Evolutionary conservation across 2,888 invertebrate species (phyloP), one percentile per base, ranked within the genome.

Genomic region (Lagria hirta): DNA sequence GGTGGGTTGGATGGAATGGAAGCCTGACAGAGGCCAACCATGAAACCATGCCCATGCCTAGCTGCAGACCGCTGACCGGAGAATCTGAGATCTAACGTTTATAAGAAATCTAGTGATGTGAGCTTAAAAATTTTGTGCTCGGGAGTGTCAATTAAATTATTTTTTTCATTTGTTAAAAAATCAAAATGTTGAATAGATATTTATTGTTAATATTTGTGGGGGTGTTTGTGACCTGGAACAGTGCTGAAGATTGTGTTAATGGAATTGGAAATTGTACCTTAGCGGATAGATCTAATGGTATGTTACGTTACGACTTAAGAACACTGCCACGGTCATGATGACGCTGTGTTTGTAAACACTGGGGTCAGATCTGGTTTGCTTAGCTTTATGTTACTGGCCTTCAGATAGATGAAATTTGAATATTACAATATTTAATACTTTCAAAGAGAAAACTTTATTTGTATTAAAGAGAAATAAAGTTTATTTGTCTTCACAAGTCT

Each of bases 41-140:
- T 45, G 44, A 42, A 43, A 49, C 38, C 44, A 45, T 45, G 44
- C 37, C 41, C 45, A 35, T 34, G 21, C 22, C 43, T 46, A 43
- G 47, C 27, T 45, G 43, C 41, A 51, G 57, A 58, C 55, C 54
- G 58, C 56, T 57, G 57, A 57, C 57, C 59, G 57, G 51, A n/a
- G n/a, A n/a, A n/a, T 51, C 52, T 50, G 53, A 46, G 42, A 42
- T 42, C 46, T 27, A 45, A 20, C 44, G 40, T 34, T 43, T 37
- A 40, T 37, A 43, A 43, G 47, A 47, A 43, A 38, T 29, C 24
- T 24, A 47, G 47, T 47, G 47, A 47, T 47, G 47, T 47, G 47
- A 47, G 42, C 43, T 30, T 38, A 47, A 27, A 24, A 37, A 37
- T 21, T 27, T 34, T 35, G 36, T 38, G 42, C 37, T 32, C n/a